Conservation (phyloP, 2,113 vertebrate genomes). For the human (Homo sapiens) region DNA sequence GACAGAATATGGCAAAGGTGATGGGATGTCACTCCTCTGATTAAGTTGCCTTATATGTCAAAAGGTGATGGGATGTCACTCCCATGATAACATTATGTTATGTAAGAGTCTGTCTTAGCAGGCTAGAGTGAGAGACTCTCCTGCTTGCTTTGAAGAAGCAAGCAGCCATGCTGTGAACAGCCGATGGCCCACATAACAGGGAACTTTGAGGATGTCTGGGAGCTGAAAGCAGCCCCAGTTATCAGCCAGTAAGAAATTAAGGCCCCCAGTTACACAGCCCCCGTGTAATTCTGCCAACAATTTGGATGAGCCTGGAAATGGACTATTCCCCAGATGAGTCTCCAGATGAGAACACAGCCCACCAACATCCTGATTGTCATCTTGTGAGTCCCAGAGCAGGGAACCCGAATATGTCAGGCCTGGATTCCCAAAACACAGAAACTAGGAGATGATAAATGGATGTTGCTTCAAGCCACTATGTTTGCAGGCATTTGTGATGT, state of each 20-base stretch:
- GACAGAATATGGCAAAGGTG: background rate
- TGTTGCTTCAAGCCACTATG: background rate
- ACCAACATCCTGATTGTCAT: too few species aligned
- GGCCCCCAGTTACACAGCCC: background rate
- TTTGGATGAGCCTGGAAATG: background rate
- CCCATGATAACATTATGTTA: background rate
- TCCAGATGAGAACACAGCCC: background rate
- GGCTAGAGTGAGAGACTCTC: background rate
- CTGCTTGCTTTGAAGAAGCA: background rate
- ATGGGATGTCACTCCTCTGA: background rate
- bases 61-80: background rate
- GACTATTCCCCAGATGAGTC: background rate
- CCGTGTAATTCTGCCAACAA: background rate
- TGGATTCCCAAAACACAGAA: background rate
- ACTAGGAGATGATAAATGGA: background rate
- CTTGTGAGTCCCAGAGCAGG: background rate
- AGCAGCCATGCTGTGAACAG: too few species aligned
- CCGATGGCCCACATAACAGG: fast-evolving
- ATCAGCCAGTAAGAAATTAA: background rate
- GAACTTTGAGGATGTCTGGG: background rate
- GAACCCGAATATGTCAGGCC: background rate
- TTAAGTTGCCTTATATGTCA: background rate
- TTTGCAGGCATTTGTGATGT: too few species aligned
- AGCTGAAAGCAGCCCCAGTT: background rate
- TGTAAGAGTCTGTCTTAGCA: background rate